phyloP scores from a whole-genome alignment of 1,140 invertebrate species.

The Drosophila azteca region DNA sequence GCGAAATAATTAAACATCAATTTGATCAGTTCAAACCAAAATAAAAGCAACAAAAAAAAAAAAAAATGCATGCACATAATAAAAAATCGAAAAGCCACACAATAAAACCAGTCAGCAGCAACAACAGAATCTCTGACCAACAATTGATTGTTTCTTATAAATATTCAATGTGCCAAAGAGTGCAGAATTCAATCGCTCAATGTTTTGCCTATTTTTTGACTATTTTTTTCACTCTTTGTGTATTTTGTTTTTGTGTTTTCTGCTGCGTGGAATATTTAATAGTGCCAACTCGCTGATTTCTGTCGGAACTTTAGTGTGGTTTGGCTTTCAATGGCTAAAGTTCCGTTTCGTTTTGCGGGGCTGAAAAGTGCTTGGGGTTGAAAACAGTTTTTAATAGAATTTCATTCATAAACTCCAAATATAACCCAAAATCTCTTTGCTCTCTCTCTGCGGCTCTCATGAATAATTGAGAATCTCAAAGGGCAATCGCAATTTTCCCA shows the following conservation, averaged over 20 bases:
- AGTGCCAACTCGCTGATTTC: slow-evolving; percentile 45
- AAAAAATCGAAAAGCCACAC: not conserved
- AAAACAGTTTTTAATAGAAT: not conserved
- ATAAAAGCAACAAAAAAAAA: too few species aligned
- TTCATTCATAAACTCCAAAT: slow-evolving; percentile 12
- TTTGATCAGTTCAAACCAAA: slow-evolving; percentile 29
- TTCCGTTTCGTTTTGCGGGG: not conserved
- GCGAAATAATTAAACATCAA: slow-evolving; percentile 72
- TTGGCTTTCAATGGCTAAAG: slow-evolving; percentile 22
- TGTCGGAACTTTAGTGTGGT: slow-evolving; percentile 38
- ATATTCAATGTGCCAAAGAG: slow-evolving; percentile 44
- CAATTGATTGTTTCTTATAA: slow-evolving; percentile 58
- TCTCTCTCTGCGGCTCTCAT: too few species aligned
- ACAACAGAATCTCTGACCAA: slow-evolving; percentile 39
- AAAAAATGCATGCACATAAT: too few species aligned
- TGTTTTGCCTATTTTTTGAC: slow-evolving; percentile 22
- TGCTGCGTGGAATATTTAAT: slow-evolving; percentile 38
- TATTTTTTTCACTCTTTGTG: too few species aligned
- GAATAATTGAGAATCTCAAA: too few species aligned
- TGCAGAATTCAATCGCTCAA: slow-evolving; percentile 43
- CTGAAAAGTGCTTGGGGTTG: slow-evolving; percentile 11
- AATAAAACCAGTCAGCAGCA: too few species aligned
- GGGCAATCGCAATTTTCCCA: too few species aligned
- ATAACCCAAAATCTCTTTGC: not conserved
- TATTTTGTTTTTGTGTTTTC: too few species aligned